Evolutionary conservation across 2,888 invertebrate species (phyloP), one percentile per base, ranked within the genome.

Genomic region (Stegophylla sp.): DNA sequence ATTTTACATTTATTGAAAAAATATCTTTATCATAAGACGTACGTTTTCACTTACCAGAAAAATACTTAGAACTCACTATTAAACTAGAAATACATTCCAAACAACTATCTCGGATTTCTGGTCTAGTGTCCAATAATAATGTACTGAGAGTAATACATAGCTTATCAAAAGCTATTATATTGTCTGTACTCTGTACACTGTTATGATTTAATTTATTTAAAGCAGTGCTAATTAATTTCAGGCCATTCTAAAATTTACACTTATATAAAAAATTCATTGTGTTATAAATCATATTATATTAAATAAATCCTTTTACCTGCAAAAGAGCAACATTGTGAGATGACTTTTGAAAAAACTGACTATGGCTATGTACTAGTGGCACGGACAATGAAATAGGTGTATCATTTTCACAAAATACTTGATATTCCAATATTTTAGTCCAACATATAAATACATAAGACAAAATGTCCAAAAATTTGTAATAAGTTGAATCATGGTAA

Each of bases 91-190:
- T 69, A 66, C 77, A 79, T n/a, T 79, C 56, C 13, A 79, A 61
- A 69, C 48, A 59, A 13, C 77, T 69, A 69, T 79, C 77, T 13
- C 77, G 77, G 17, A 79, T 48, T 79, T 79, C 77, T 34, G 77
- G 48, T 69, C 77, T 79, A 1, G 67, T 59, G 48, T 79, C 77
- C 59, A 79, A 69, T 13, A 79, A 9, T 4, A 69, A 61, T 59
- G 53, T 34, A 34, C 48, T 34, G 5, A 79, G 56, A 45, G 69
- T 69, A 67, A 15, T 59, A 59, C 66, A 77, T 2, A 77, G 13
- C 28, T 59, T 28, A n/a, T 17, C 15, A 67, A 77, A 77, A 48
- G n/a, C 59, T 56, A 9, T 15, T 20, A 45, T 13, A 45, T 67
- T 17, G 15, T 43, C 43, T 41, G 3, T 17, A 17, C 23, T 17